Conservation (phyloP, 35 echinoderm and acorn worm species). For the Nesometra sesokonis region DNA sequence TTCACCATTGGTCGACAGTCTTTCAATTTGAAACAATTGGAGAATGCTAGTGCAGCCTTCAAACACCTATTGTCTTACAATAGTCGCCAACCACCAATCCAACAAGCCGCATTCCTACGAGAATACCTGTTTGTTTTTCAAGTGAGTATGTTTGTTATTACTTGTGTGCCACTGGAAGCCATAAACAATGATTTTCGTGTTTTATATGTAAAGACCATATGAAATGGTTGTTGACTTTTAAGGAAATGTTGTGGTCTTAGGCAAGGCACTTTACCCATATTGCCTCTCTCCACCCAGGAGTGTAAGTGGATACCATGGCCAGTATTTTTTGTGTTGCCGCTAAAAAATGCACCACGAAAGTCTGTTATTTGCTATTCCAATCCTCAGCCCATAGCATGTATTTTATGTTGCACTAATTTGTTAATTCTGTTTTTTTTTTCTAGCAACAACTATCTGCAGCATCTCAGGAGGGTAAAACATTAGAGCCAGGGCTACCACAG, state of each 20-base stretch:
- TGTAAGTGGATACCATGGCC: too few species aligned
- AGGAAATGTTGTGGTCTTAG: too few species aligned
- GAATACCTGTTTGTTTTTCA: conserved; percentile 94
- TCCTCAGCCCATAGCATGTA: too few species aligned
- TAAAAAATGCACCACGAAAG: too few species aligned
- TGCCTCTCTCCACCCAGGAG: too few species aligned
- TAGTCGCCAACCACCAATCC: conserved; percentile 72
- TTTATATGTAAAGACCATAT: too few species aligned
- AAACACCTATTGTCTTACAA: conserved; percentile 79
- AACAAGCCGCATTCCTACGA: conserved; percentile 83
- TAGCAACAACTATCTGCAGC: conserved; percentile 68
- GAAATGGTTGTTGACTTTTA: too few species aligned
- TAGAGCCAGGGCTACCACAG: conserved; percentile 45
- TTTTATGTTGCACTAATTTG: not conserved
- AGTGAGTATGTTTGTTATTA: conserved; percentile 21
- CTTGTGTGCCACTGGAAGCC: too few species aligned
- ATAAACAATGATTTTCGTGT: too few species aligned
- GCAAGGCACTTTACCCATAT: too few species aligned
- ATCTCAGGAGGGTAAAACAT: conserved; percentile 37
- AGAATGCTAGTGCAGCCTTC: conserved; percentile 84
- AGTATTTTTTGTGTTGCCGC: too few species aligned
- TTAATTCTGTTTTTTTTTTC: not conserved
- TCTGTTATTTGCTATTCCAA: too few species aligned
- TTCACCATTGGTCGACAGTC: conserved; percentile 94
- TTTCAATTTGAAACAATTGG: conserved; percentile 84